Conservation (phyloP, 2,797 vertebrate genomes). For the Ciconia nigra region DNA sequence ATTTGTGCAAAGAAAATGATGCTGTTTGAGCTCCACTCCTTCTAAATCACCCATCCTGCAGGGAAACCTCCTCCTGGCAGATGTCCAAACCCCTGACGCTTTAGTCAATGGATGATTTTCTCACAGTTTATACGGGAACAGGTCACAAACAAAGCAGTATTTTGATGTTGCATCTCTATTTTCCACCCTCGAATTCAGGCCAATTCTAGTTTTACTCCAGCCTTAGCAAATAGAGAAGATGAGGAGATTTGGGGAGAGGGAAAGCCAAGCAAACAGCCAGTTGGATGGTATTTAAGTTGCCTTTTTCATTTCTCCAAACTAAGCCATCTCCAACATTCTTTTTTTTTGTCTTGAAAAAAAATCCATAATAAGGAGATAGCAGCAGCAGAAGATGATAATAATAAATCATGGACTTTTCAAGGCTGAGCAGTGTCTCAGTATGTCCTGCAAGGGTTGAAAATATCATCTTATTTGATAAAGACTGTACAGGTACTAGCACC, state of each 20-base stretch:
- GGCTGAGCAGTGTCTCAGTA: not conserved
- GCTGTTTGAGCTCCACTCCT: not conserved
- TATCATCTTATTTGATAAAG: not conserved
- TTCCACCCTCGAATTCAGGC: not conserved
- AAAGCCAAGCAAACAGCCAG: not conserved
- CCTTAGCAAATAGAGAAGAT: not conserved
- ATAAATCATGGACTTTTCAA: not conserved
- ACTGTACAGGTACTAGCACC: not conserved
- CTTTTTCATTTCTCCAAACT: not conserved
- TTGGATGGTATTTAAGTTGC: not conserved
- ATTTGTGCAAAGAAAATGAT: rapidly evolving
- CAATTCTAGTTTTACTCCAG: not conserved
- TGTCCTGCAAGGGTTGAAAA: not conserved
- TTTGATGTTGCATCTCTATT: not conserved
- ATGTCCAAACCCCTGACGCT: rapidly evolving
- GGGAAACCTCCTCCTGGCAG: not conserved
- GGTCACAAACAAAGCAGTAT: not conserved
- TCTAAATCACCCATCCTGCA: not conserved
- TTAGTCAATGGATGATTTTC: not conserved
- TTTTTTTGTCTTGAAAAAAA: not conserved
- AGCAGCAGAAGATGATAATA: not conserved
- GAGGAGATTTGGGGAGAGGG: not conserved
- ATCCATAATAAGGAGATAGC: not conserved
- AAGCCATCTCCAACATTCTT: not conserved
- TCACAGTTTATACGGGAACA: not conserved